A percentile compares a stretch with the other conserved stretches of the same genome.
Conservation (phyloP, 1,140 invertebrate species). For the Drosophila pseudoobscura region DNA sequence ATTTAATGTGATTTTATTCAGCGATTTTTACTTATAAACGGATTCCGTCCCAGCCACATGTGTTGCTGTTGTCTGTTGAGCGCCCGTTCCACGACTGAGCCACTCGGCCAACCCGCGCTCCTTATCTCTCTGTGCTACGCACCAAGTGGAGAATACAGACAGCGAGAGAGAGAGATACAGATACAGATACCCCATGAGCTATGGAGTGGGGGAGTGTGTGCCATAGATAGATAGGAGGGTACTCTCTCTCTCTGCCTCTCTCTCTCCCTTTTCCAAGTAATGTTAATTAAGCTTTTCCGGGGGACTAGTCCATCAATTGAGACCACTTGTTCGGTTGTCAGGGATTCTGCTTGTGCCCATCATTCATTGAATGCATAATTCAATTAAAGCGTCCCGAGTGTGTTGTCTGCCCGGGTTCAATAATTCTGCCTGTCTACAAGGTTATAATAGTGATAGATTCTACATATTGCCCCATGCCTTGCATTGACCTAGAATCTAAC, state of each 20-base stretch:
- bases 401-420: constrained; percentile 42
- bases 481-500: constrained; percentile 71
- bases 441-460: constrained; percentile 36
- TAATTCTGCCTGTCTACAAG: constrained; percentile 45
- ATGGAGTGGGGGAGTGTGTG: not conserved
- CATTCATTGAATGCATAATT: constrained; percentile 62
- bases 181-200: not conserved
- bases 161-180: constrained; percentile 13
- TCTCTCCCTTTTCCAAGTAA: constrained; percentile 62
- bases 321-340: constrained; percentile 65
- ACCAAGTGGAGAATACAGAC: constrained; percentile 63
- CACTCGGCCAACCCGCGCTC: constrained; percentile 49
- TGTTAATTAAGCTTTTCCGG: constrained; percentile 74
- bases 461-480: constrained; percentile 26
- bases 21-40: constrained; percentile 72
- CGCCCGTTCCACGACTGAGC: constrained; percentile 62
- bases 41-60: constrained; percentile 78
- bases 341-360: constrained; percentile 40
- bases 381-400: constrained; percentile 58
- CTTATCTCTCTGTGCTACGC: constrained; percentile 71
- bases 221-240: constrained; percentile 11
- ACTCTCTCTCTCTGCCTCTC: not conserved
- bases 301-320: constrained; percentile 58
- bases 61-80: constrained; percentile 27
- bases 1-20: constrained; percentile 47